Evolutionary conservation across 2,888 invertebrate species (phyloP).

Genomic region (Lasioglossum vierecki): DNA sequence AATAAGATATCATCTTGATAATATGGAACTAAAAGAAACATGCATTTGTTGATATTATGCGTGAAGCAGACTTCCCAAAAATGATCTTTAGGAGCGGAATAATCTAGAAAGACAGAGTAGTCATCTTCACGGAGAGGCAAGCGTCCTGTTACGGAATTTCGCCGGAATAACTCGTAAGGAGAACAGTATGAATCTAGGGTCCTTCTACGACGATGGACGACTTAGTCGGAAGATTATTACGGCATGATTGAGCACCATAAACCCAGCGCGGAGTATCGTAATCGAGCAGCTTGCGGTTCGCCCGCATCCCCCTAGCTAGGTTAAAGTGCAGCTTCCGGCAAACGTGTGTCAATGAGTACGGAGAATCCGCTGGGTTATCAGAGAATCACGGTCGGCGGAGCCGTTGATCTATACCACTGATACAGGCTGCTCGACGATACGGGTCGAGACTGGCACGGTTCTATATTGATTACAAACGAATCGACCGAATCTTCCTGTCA

Average conservation of each 20-base stretch:
- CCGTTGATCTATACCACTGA: constrained; percentile 1
- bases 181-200: constrained; percentile 20
- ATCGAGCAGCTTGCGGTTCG: constrained; percentile 46
- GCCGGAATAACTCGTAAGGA: neutral
- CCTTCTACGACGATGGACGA: constrained; percentile 16
- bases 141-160: neutral
- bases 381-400: constrained; percentile 12
- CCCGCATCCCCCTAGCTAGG: constrained; percentile 18
- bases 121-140: neutral
- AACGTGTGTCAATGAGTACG: constrained; percentile 4
- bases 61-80: neutral
- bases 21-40: no score
- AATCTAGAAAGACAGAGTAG: neutral
- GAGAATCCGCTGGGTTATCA: constrained; percentile 9
- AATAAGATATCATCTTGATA: no score
- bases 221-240: constrained; percentile 50
- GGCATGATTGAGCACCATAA: constrained; percentile 44
- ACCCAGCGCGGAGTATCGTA: constrained; percentile 41
- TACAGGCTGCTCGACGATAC: neutral
- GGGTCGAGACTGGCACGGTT: neutral
- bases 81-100: neutral
- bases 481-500: neutral
- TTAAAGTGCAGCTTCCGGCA: constrained; percentile 27
- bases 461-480: neutral
- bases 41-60: neutral